A percentile compares a stretch with the other conserved stretches of the same genome.
Evolutionary conservation across 2,113 vertebrate species (phyloP).

Genomic region (Coregonus clupeaformis): DNA sequence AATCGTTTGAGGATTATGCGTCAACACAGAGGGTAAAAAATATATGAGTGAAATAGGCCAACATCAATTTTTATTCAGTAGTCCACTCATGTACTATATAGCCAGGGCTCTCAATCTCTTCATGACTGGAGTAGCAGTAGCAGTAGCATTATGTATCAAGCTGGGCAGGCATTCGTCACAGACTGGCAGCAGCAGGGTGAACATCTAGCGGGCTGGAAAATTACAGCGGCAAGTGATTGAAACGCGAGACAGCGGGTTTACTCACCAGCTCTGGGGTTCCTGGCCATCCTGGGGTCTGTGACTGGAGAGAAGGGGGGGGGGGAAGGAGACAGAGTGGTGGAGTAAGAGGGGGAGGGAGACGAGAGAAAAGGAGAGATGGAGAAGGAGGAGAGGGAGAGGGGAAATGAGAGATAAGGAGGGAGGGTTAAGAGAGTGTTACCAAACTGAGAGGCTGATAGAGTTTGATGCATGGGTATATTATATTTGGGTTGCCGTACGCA

Average conservation of each 20-base stretch:
- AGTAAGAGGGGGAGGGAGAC: not conserved
- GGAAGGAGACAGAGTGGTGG: not conserved
- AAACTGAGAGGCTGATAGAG: slow-evolving; percentile 36
- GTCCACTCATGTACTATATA: not conserved
- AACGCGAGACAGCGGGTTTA: slow-evolving; percentile 58
- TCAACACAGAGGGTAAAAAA: slow-evolving; percentile 18
- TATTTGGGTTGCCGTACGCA: slow-evolving; percentile 47
- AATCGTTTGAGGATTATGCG: slow-evolving; percentile 27
- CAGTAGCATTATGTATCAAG: slow-evolving; percentile 37
- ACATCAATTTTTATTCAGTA: not conserved
- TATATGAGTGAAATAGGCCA: slow-evolving; percentile 15
- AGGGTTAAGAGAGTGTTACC: not conserved
- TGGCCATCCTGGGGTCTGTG: slow-evolving; percentile 74
- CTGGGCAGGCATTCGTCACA: slow-evolving; percentile 51
- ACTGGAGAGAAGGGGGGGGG: slow-evolving; percentile 41
- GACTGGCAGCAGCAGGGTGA: slow-evolving; percentile 52
- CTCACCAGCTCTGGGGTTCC: slow-evolving; percentile 70
- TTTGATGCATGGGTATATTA: slow-evolving; percentile 60
- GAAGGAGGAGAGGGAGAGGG: not conserved
- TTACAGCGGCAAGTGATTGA: slow-evolving; percentile 64
- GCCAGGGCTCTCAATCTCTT: slow-evolving; percentile 40
- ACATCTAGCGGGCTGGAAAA: slow-evolving; percentile 61
- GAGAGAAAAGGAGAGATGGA: no score
- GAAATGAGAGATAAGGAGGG: not conserved
- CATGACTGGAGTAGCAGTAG: slow-evolving; percentile 11